Evolutionary conservation across 1,140 invertebrate genomes (phyloP), one percentile per base, ranked within the genome.

Genomic region (Hypsibius dujardini): DNA sequence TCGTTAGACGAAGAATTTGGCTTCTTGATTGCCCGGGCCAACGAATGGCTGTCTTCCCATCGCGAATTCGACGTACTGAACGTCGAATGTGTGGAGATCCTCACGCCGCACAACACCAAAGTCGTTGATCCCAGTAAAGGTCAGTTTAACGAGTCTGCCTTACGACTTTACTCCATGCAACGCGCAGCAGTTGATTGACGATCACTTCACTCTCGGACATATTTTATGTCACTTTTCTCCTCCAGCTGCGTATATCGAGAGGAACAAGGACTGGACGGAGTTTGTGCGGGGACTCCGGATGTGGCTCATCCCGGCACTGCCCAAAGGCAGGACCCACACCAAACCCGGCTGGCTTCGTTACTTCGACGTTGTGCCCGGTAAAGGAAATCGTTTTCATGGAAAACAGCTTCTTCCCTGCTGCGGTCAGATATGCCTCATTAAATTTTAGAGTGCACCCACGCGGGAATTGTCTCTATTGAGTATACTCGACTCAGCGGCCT

Each of bases 71-170:
- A 67, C 12, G 45, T 67, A 15, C 62, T 67, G 12, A 67, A 67
- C 42, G 62, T 67, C 12, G 62, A 67, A 42, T 67, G 62, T 45
- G 62, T 67, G 12, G 62, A 67, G 62, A 67, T 67, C 45, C 45
- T 67, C 12, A 42, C 62, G 62, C 3, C 45, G 42, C 62, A 67
- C 45, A 67, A 67, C 42, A 67, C 12, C 12, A 67, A 67, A 42
- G 45, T 42, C 12, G 62, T 67, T 12, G 62, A 67, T 42, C 62
- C 62, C 12, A 67, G 45, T 42, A 67, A 67, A 42, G 50, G 50
- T 56, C 7, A n/a, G n/a, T 28, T 28, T 28, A 28, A 28, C 28
- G 28, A 28, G 28, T 28, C 28, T 28, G 28, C 28, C 28, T 28
- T 28, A 28, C 28, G 28, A 28, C 28, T 28, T 12, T 56, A 56